Conservation (phyloP, 2,888 invertebrate genomes). For the Megalurothrips usitatus region DNA sequence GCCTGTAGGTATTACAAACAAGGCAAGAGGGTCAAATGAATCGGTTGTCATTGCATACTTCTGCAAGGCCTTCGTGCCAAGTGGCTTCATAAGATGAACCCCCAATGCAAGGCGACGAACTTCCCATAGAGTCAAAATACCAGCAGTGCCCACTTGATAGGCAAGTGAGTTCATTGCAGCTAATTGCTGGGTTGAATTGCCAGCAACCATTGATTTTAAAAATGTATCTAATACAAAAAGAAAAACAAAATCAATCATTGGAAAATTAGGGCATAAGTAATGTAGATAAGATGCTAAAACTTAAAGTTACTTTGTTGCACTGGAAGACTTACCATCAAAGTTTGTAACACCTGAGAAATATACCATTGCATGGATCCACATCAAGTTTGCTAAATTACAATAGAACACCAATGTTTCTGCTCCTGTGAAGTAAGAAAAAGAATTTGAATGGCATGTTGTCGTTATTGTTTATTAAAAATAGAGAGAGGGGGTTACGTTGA, state of each 20-base stretch:
- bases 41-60: neutral
- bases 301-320: neutral
- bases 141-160: neutral
- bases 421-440: neutral
- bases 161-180: slow-evolving; percentile 5
- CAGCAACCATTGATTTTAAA: neutral
- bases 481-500: no score
- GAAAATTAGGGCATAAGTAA: neutral
- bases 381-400: slow-evolving; percentile 45
- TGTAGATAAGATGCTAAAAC: neutral
- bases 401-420: slow-evolving; percentile 44
- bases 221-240: slow-evolving; percentile 27
- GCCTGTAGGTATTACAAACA: neutral
- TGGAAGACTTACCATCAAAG: neutral
- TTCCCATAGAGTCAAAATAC: neutral
- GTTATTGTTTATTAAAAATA: no score
- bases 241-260: neutral
- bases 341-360: neutral
- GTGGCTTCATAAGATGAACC: neutral
- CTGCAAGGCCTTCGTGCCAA: neutral
- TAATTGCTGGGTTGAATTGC: neutral
- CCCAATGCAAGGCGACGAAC: neutral
- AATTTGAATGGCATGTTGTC: no score
- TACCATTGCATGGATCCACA: slow-evolving; percentile 43
- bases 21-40: slow-evolving; percentile 10